These are phyloP conservation scores for Pheosia tremula DNA, from an alignment of 2,888 invertebrate genomes.

Conservation along the genomic window DNA sequence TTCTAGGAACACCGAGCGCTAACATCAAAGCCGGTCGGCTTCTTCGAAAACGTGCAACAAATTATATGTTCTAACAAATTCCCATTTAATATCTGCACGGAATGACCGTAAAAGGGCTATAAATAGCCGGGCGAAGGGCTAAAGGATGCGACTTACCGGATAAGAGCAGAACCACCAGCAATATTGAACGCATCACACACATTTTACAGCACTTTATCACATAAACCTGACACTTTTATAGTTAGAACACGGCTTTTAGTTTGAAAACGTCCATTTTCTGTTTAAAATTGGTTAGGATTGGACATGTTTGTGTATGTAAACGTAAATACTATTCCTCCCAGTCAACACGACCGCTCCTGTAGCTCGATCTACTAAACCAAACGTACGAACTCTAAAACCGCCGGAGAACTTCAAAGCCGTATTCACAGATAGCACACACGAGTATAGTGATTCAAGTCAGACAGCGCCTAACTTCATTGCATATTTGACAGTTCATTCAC, in stretches of 20 bases:
- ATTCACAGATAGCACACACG: constrained; percentile 62
- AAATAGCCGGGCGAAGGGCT: constrained; percentile 68
- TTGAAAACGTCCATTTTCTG: constrained; percentile 49
- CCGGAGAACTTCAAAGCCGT: constrained; percentile 57
- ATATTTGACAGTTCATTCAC: constrained; percentile 80
- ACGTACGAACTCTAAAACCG: too few relatives aligned
- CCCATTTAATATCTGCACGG: constrained; percentile 69
- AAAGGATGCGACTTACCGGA: constrained; percentile 77
- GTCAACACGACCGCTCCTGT: constrained; percentile 44
- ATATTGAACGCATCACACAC: constrained; percentile 61
- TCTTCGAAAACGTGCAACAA: constrained; percentile 46
- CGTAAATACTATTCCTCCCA: constrained; percentile 49
- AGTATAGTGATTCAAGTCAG: constrained; percentile 60
- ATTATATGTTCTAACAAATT: constrained; percentile 58
- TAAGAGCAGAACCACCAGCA: constrained; percentile 64
- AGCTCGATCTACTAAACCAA: too few relatives aligned
- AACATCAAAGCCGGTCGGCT: constrained; percentile 50
- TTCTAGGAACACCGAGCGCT: constrained; percentile 38
- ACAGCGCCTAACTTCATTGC: constrained; percentile 73
- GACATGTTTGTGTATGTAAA: constrained; percentile 48
- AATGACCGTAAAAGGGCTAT: constrained; percentile 70
- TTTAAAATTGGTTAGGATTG: constrained; percentile 36
- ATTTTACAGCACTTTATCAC: constrained; percentile 64
- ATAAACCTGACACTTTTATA: constrained; percentile 45
- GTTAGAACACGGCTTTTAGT: constrained; percentile 30